A percentile compares a stretch with the other conserved stretches of the same genome.
These are phyloP conservation scores for Aphidoletes aphidimyza DNA, from an alignment of 2,888 invertebrate species.

Conservation along the genomic window DNA sequence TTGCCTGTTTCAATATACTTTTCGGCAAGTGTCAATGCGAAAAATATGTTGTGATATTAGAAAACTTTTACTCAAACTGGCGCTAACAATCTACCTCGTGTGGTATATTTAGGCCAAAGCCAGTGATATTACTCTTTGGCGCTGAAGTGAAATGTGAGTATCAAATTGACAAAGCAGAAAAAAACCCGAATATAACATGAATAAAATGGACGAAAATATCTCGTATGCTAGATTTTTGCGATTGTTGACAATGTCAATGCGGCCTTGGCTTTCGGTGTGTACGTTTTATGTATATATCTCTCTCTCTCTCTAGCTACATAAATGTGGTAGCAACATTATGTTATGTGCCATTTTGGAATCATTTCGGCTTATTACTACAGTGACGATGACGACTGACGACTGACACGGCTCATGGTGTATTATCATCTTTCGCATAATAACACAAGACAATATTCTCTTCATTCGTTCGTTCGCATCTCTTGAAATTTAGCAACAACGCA, in stretches of 20 bases:
- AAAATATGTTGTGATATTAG: constrained; percentile 42
- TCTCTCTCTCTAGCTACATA: no score
- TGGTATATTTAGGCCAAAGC: not conserved
- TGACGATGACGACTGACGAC: constrained; percentile 34
- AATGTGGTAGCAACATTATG: not conserved
- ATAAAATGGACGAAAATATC: constrained; percentile 43
- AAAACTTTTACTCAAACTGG: not conserved
- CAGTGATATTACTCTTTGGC: no score
- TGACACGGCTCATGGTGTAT: constrained; percentile 33
- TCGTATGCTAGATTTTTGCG: not conserved
- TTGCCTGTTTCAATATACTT: no score
- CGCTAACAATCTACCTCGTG: not conserved
- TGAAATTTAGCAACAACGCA: not conserved
- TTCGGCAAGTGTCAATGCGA: constrained; percentile 12
- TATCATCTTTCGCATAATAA: not conserved
- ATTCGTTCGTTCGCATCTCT: not conserved
- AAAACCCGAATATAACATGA: not conserved
- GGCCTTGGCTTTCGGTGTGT: not conserved
- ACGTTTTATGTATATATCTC: not conserved
- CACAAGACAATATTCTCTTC: not conserved
- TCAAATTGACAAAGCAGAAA: not conserved
- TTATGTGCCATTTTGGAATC: constrained; percentile 36
- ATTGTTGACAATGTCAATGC: not conserved
- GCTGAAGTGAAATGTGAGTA: not conserved
- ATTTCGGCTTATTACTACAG: not conserved